phyloP scores from a whole-genome alignment of 1,140 invertebrate species.

The Atta cephalotes region DNA sequence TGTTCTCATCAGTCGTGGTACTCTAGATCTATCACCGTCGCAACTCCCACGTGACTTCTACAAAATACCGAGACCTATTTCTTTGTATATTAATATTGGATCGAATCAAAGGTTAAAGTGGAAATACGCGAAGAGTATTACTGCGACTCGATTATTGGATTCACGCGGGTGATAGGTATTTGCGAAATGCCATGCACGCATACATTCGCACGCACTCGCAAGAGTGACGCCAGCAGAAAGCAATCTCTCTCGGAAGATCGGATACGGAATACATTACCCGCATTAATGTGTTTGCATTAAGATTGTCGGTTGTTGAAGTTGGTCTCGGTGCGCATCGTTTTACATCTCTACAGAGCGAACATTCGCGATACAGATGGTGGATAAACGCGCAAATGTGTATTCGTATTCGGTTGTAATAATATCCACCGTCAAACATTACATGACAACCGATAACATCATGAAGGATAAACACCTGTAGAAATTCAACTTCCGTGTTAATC shows the following conservation, averaged over 20 bases:
- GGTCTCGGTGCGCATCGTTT: conserved; percentile 2
- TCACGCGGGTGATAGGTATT: not conserved
- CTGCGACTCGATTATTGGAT: conserved; percentile 35
- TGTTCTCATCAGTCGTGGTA: not conserved
- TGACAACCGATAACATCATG: not conserved
- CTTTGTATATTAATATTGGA: not conserved
- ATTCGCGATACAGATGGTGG: not conserved
- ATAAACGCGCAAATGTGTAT: not conserved
- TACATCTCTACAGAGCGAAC: not conserved
- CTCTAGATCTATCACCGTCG: not conserved
- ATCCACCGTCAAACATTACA: too few relatives aligned
- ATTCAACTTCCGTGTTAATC: conserved; percentile 16
- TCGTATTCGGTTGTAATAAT: not conserved
- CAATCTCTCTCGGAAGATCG: conserved; percentile 33
- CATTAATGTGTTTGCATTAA: conserved; percentile 44
- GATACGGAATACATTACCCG: conserved; percentile 43
- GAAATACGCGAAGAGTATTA: conserved; percentile 11
- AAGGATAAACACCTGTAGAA: not conserved
- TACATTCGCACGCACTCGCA: not conserved
- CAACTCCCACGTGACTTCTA: not conserved
- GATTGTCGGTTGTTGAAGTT: conserved; percentile 12
- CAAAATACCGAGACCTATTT: not conserved
- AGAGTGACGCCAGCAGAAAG: not conserved
- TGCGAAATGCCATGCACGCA: not conserved
- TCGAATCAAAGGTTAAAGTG: conserved; percentile 40